phyloP scores from a whole-genome alignment of 2,113 vertebrate genomes.

The Nothocercus julius region DNA sequence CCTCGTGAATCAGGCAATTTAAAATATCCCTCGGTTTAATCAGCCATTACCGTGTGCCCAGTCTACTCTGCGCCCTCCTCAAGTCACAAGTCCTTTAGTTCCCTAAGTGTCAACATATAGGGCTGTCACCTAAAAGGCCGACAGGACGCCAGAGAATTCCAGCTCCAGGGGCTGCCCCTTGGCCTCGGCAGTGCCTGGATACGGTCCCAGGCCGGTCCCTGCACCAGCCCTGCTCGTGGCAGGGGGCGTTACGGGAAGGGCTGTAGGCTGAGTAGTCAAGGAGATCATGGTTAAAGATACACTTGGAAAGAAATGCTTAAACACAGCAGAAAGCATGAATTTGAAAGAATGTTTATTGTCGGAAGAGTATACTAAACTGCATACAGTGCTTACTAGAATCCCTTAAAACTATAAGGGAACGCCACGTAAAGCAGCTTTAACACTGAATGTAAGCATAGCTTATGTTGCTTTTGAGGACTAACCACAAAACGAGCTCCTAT shows the following conservation, averaged over 20 bases:
- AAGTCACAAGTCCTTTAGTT: neutral
- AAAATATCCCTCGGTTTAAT: neutral
- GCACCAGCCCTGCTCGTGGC: neutral
- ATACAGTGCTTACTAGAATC: neutral
- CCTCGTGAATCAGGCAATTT: neutral
- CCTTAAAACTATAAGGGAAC: neutral
- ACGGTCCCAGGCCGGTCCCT: neutral
- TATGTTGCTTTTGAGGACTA: neutral
- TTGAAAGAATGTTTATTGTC: neutral
- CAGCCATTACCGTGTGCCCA: neutral
- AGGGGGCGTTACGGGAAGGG: neutral
- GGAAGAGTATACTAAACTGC: neutral
- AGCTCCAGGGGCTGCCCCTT: neutral
- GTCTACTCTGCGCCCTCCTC: neutral
- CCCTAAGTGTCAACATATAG: neutral
- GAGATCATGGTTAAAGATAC: neutral
- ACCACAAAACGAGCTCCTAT: neutral
- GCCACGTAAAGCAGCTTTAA: neutral
- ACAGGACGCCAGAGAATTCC: neutral
- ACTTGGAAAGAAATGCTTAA: neutral
- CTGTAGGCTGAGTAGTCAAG: neutral
- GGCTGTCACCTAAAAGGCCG: neutral
- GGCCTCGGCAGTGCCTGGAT: neutral
- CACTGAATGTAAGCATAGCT: neutral
- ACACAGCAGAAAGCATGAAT: neutral